Percentiles rank a stretch among this genome's conserved stretches.
Conservation (phyloP, 1,140 invertebrate species). For the Dryas iulia region DNA sequence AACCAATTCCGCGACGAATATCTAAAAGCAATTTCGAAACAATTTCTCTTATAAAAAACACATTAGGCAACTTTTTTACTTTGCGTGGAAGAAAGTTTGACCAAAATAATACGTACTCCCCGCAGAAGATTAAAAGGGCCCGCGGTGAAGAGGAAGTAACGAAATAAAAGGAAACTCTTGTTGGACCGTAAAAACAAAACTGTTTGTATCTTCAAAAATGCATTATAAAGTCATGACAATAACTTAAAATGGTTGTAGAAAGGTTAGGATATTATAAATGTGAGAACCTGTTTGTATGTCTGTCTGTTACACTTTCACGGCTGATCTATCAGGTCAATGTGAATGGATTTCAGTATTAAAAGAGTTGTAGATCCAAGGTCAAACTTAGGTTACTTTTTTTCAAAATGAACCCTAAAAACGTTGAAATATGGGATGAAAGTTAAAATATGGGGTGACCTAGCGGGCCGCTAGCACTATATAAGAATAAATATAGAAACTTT, state of each 20-base stretch:
- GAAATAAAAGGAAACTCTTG: conserved; percentile 17
- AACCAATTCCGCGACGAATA: background rate
- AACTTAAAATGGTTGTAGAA: background rate
- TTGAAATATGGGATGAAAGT: too few species aligned
- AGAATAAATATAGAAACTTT: too few species aligned
- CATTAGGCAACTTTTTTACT: conserved; percentile 18
- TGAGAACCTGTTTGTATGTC: too few species aligned
- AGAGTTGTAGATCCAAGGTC: too few species aligned
- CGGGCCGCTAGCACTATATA: too few species aligned
- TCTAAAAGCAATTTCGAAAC: conserved; percentile 1
- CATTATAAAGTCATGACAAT: background rate
- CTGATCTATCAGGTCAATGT: too few species aligned
- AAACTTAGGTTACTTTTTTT: too few species aligned
- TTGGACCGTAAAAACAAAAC: conserved; percentile 7
- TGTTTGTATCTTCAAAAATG: background rate
- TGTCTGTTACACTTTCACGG: too few species aligned
- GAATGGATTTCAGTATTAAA: too few species aligned
- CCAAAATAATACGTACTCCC: conserved; percentile 7
- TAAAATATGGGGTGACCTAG: too few species aligned
- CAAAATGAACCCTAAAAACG: too few species aligned
- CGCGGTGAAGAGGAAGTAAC: conserved; percentile 11
- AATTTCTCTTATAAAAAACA: conserved; percentile 17
- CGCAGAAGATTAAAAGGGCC: conserved; percentile 16
- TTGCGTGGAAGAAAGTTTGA: conserved; percentile 13
- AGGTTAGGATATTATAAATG: too few species aligned